These are phyloP conservation scores for Uloborus plumipes DNA, from an alignment of 2,888 invertebrate species.

Conservation along the genomic window DNA sequence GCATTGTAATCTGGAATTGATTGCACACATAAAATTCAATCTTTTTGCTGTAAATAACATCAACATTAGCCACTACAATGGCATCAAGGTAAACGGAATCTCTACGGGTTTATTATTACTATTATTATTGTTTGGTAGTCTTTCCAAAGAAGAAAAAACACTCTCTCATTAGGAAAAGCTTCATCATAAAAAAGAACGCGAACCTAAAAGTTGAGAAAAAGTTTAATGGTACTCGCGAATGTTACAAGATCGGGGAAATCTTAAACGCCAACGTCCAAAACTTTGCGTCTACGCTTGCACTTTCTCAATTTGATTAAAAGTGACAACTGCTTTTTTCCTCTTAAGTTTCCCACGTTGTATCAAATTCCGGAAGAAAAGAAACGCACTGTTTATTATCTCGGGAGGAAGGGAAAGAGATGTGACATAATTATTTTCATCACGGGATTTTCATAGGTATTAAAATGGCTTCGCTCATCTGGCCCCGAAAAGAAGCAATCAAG, in stretches of 20 bases:
- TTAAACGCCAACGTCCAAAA: conserved; percentile 58
- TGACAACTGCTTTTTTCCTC: conserved; percentile 56
- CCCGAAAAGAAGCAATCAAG: conserved; percentile 53
- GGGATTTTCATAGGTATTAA: conserved; percentile 38
- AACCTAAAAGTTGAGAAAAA: conserved; percentile 19
- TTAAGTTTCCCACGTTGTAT: conserved; percentile 42
- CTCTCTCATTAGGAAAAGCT: conserved; percentile 34
- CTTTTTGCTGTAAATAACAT: no score
- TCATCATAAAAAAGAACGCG: conserved; percentile 15
- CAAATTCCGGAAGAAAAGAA: no score
- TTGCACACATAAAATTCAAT: no score
- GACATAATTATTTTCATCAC: conserved; percentile 57
- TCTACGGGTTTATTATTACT: no score
- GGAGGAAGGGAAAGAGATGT: conserved; percentile 18
- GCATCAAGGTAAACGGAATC: no score
- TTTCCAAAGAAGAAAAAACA: conserved; percentile 38
- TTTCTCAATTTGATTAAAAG: conserved; percentile 62
- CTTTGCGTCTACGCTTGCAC: conserved; percentile 55
- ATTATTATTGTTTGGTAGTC: no score
- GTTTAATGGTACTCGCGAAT: conserved; percentile 55
- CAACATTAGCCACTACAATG: no score
- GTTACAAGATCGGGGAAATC: conserved; percentile 58
- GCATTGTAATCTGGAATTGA: no score
- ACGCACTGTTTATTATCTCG: background rate
- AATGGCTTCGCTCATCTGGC: conserved; percentile 42